Evolutionary conservation across 2,113 vertebrate genomes (phyloP).

Genomic region (Serilophus lunatus): DNA sequence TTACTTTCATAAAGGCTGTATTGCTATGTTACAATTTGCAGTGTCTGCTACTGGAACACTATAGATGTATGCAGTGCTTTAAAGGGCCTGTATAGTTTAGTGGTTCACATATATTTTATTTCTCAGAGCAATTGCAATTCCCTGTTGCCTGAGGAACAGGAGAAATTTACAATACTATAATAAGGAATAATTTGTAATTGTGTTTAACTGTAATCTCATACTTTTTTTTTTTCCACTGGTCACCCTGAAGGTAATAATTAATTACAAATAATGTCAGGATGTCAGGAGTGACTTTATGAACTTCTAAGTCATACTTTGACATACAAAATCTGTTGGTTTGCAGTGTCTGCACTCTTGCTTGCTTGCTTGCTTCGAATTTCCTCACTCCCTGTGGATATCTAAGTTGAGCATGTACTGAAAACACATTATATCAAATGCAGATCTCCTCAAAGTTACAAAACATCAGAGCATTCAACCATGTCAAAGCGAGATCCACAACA

Average conservation of each 20-base stretch:
- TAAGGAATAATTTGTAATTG: not conserved
- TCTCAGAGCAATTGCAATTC: not conserved
- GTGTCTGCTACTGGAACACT: not conserved
- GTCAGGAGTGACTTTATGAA: not conserved
- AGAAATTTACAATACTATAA: not conserved
- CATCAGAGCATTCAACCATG: not conserved
- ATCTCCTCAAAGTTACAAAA: not conserved
- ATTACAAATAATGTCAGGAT: not conserved
- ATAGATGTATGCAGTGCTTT: not conserved
- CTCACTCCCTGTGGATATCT: not conserved
- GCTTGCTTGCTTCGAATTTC: not conserved
- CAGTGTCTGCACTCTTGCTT: not conserved
- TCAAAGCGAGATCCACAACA: conserved; percentile 6
- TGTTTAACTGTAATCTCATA: not conserved
- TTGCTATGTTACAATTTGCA: not conserved
- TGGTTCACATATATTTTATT: not conserved
- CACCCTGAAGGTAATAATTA: not conserved
- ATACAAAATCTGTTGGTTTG: not conserved
- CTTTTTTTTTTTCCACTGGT: not conserved
- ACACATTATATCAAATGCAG: conserved; percentile 15
- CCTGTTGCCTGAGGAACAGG: not conserved
- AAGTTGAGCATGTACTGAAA: conserved; percentile 9
- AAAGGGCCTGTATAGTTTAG: not conserved
- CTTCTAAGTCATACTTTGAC: not conserved
- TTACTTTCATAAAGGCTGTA: not conserved